Evolutionary conservation across 2,797 vertebrate species (phyloP).

Genomic region (Scolopax bukidnonensis): DNA sequence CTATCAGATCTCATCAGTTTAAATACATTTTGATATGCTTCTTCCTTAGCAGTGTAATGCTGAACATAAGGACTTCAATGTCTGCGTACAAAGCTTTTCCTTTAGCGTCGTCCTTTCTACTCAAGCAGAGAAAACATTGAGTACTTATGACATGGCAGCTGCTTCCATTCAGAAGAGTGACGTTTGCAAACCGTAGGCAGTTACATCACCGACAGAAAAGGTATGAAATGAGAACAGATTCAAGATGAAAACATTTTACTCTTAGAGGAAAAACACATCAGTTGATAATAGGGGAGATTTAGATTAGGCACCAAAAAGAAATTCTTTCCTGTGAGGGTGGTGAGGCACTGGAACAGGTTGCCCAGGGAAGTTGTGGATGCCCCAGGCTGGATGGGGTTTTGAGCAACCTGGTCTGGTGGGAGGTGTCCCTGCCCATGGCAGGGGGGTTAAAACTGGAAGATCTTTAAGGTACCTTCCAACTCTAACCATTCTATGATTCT

Average conservation of each 20-base stretch:
- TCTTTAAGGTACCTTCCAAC: too few relatives aligned
- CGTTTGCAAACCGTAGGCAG: not conserved
- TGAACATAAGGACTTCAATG: constrained; percentile 18
- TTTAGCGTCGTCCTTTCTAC: not conserved
- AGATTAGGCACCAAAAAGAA: too few relatives aligned
- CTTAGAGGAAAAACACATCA: not conserved
- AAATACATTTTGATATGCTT: constrained; percentile 20
- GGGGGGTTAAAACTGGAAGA: too few relatives aligned
- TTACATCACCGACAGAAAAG: not conserved
- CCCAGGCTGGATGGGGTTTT: too few relatives aligned
- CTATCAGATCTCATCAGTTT: constrained; percentile 2
- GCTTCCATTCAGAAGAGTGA: constrained; percentile 19
- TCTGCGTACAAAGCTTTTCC: not conserved
- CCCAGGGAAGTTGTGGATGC: too few relatives aligned
- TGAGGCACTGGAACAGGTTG: too few relatives aligned
- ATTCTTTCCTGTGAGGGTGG: too few relatives aligned
- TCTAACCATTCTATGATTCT: too few relatives aligned
- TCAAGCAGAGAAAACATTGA: not conserved
- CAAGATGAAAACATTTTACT: not conserved
- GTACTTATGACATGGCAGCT: constrained; percentile 30
- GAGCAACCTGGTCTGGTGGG: too few relatives aligned
- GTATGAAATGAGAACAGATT: constrained; percentile 6
- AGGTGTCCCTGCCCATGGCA: too few relatives aligned
- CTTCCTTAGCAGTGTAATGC: constrained; percentile 15
- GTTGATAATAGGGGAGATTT: not conserved